Conservation (phyloP, 2,797 vertebrate genomes). For the Florisuga fusca region DNA sequence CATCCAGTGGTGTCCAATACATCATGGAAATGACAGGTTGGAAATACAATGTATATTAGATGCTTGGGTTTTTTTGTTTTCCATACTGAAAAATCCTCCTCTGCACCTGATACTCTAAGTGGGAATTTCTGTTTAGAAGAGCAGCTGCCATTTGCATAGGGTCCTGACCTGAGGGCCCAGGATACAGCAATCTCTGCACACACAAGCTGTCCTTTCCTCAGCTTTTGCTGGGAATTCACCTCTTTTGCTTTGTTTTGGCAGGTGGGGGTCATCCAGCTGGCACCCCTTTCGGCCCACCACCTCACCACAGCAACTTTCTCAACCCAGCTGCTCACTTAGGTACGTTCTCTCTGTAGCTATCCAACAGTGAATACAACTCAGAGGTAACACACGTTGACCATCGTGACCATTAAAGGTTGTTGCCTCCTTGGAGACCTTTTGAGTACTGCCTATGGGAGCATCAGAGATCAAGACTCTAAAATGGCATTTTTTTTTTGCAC, state of each 20-base stretch:
- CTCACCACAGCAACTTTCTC: constrained; percentile 94
- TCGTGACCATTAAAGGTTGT: not conserved
- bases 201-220: not conserved
- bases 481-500: not conserved
- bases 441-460: not conserved
- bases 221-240: not conserved
- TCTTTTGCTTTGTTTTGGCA: constrained; percentile 68
- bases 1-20: not conserved
- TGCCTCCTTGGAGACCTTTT: not conserved
- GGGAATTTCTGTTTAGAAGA: not conserved
- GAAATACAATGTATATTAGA: not conserved
- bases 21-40: not conserved
- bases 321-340: constrained; percentile 92
- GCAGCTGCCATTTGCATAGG: not conserved
- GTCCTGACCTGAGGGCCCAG: not conserved
- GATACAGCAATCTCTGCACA: not conserved
- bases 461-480: not conserved
- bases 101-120: not conserved
- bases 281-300: constrained; percentile 89
- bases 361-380: fast-evolving
- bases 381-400: not conserved
- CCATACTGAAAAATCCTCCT: not conserved
- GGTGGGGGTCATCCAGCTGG: constrained; percentile 91
- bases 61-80: not conserved
- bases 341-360: constrained; percentile 60